Evolutionary conservation across 2,113 vertebrate genomes (phyloP).

Genomic region (Mirounga angustirostris): DNA sequence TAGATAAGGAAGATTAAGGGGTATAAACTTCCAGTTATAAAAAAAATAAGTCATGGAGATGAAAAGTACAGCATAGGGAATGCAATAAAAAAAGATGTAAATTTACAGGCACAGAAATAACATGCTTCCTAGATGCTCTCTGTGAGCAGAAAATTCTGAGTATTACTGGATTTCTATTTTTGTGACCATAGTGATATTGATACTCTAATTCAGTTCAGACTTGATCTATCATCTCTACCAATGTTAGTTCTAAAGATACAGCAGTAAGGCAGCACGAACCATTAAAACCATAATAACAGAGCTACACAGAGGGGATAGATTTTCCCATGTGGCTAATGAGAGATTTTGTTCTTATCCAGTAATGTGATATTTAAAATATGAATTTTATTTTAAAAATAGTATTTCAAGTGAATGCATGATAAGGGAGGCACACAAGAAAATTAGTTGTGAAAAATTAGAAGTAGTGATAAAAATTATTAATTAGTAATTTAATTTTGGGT

Average conservation of each 20-base stretch:
- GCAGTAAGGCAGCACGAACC: not conserved
- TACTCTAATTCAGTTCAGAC: not conserved
- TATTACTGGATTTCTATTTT: not conserved
- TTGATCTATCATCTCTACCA: not conserved
- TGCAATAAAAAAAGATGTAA: not conserved
- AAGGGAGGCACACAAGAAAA: slow-evolving; percentile 18
- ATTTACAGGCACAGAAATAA: not conserved
- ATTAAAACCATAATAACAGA: not conserved
- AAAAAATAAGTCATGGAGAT: not conserved
- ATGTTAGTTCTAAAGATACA: not conserved
- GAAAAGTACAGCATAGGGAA: not conserved
- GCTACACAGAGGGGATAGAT: not conserved
- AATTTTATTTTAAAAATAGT: slow-evolving; percentile 40
- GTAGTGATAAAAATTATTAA: slow-evolving; percentile 21
- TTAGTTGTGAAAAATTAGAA: slow-evolving; percentile 7
- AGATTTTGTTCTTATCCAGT: not conserved
- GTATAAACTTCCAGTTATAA: not conserved
- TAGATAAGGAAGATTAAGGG: not conserved
- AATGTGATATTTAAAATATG: slow-evolving; percentile 21
- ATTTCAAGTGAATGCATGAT: slow-evolving; percentile 20
- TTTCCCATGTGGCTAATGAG: not conserved
- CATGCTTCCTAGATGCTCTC: not conserved
- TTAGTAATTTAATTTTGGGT: slow-evolving; percentile 31
- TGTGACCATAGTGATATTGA: not conserved
- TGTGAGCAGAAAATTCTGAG: not conserved